Evolutionary conservation across 2,797 vertebrate species (phyloP).

Genomic region (Mastacembelus armatus): DNA sequence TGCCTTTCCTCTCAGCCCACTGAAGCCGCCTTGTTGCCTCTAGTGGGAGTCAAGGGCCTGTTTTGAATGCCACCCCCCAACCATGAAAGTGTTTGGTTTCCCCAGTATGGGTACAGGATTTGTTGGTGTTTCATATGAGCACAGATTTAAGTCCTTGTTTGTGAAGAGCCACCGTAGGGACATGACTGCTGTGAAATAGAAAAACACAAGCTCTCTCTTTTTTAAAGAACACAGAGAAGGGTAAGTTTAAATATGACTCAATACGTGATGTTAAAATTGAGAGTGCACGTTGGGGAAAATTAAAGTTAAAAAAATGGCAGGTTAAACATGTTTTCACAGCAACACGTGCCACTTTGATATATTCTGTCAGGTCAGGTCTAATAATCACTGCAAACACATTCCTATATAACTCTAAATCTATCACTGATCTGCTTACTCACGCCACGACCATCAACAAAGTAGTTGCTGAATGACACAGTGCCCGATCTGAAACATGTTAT

Average conservation of each 20-base stretch:
- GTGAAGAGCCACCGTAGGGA: constrained; percentile 8
- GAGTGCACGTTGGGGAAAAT: too few species aligned
- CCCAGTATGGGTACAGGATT: constrained; percentile 15
- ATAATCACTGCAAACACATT: constrained; percentile 49
- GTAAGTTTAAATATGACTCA: not conserved
- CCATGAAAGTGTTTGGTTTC: constrained; percentile 37
- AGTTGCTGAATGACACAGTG: constrained; percentile 25
- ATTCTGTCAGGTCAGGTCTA: constrained; percentile 44
- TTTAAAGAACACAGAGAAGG: constrained; percentile 1
- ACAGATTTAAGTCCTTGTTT: constrained; percentile 28
- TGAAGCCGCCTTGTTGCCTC: constrained; percentile 54
- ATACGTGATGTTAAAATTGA: not conserved
- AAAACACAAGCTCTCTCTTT: constrained; percentile 3
- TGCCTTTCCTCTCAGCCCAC: constrained; percentile 53
- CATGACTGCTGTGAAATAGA: constrained; percentile 7
- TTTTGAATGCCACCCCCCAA: constrained; percentile 68
- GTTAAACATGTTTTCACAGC: constrained; percentile 45
- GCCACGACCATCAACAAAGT: constrained; percentile 26
- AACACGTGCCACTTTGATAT: constrained; percentile 25
- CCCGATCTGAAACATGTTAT: constrained; percentile 46
- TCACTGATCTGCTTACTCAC: constrained; percentile 67
- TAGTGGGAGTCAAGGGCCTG: constrained; percentile 49
- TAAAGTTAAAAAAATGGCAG: too few species aligned
- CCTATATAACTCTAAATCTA: constrained; percentile 53
- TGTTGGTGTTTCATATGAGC: constrained; percentile 45